Evolutionary conservation across 1,140 invertebrate species (phyloP), one percentile per base, ranked within the genome.

Genomic region (Macrocentrus cingulum): DNA sequence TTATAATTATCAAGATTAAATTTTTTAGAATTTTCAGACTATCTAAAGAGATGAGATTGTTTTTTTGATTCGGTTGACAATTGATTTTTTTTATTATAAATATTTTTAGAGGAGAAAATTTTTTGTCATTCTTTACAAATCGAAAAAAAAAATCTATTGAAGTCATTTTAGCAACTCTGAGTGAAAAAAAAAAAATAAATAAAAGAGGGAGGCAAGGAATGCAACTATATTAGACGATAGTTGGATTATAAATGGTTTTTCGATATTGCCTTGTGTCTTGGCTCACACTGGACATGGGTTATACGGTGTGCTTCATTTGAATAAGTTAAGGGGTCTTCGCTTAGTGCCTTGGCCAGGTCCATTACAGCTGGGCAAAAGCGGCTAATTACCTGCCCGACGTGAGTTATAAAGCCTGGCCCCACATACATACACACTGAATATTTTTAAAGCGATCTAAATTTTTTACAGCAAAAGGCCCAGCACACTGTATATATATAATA

Each of bases 331-430:
- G 75, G 73, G 75, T 72, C 76, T 44, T 59, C 57, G 51, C 72
- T 70, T 69, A 75, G 69, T 72, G 69, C 66, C 68, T 75, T 41
- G 36, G 25, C 36, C 25, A 65, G 72, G 66, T 77, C 77, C 76
- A 80, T 80, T 80, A 80, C 76, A 78, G 75, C 69, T 73, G 67
- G 66, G 68, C 75, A 78, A 79, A 76, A 79, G 70, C 75, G 72
- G 73, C 77, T 80, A 80, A 80, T 80, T 80, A 79, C 77, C 75
- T 79, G 76, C 76, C 75, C 77, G 77, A 79, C 76, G 76, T 80
- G 77, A 79, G 77, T 80, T 80, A 79, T 80, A 80, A 80, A 80
- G 71, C 71, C 71, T n/a, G n/a, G n/a, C 68, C 61, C 51, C 57
- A 32, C 65, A 51, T 55, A 22, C n/a, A 9, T 25, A 44, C 22